Evolutionary conservation across 2,888 invertebrate genomes (phyloP).

Genomic region (Prostheceraeus crozeri): DNA sequence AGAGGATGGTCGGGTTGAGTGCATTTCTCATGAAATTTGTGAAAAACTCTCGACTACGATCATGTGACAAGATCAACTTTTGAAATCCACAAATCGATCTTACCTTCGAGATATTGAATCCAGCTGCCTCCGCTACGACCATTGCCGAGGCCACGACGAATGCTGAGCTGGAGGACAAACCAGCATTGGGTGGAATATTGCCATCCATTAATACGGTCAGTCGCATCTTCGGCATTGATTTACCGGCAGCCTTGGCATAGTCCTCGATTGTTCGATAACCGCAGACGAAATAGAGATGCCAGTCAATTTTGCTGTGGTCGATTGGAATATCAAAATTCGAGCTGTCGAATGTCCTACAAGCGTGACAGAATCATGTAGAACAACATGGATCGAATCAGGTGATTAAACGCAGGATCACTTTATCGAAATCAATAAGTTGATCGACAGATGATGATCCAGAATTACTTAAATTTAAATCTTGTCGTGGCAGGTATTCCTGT

Average conservation of each 20-base stretch:
- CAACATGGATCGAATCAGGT: no score
- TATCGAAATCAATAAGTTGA: no score
- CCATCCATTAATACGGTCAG: conserved; percentile 72
- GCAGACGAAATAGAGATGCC: conserved; percentile 33
- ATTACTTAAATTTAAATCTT: no score
- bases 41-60: no score
- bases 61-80: no score
- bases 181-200: conserved; percentile 81
- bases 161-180: conserved; percentile 93
- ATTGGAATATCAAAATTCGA: conserved; percentile 5
- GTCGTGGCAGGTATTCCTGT: no score
- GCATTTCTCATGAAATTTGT: no score
- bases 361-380: not conserved
- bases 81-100: no score
- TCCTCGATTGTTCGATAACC: conserved; percentile 31
- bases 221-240: conserved; percentile 18
- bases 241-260: not conserved
- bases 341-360: conserved; percentile 17
- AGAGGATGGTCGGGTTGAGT: no score
- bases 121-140: conserved; percentile 61
- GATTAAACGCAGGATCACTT: no score
- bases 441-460: no score
- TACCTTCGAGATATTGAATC: conserved; percentile 36
- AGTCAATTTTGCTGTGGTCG: conserved; percentile 22
- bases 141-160: conserved; percentile 86